Base-by-base conservation (phyloP, 2,888 invertebrate species). In the Tachystola acroxantha region DNA sequence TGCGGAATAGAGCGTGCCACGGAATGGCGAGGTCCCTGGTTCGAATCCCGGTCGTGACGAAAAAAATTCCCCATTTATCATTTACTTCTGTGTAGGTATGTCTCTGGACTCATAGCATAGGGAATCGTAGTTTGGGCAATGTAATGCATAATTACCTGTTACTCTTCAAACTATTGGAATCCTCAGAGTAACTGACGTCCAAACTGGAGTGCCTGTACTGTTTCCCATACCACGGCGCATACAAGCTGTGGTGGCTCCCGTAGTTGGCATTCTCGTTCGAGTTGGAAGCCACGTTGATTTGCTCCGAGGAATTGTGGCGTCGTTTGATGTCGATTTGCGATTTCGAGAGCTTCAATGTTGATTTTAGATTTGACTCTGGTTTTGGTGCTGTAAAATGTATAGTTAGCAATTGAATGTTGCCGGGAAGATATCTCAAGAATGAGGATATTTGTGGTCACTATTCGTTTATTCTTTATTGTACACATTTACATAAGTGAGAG, bases 141-240 rank as follows among this genome's bases (percentile, higher is more conserved):
- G n/a, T n/a, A n/a, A n/a, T n/a, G n/a, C n/a, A n/a, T n/a, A 16
- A 12, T 54, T 88, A 90, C 82, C 90, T 90, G 42, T 88, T 89
- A 53, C 89, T 89, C 38, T 91, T 90, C 65, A 92, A 89, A 57
- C 92, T 93, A 24, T 89, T 88, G 0, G 92, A 92, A 64, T 92
- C 93, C 54, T 93, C 93, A 0, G 92, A 92, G 45, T 86, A 88
- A 24, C 84, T 85, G 35, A 89, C 84, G 45, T 85, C 89, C 37
- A 85, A 60, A 43, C 89, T 89, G 0, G 78, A 80, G 44, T 80
- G 76, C 26, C 76, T 53, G 39, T 77, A 70, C 37, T 72, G 73
- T 46, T 74, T 70, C 1, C 63, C 44, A 36, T 82, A 80, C 72
- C 84, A 84, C 11, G 85, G 84, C 1, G 64, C 62, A 45, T 81